Percentiles rank a stretch among this genome's conserved stretches.
Evolutionary conservation across 2,113 vertebrate genomes (phyloP).

Genomic region (Lontra canadensis): DNA sequence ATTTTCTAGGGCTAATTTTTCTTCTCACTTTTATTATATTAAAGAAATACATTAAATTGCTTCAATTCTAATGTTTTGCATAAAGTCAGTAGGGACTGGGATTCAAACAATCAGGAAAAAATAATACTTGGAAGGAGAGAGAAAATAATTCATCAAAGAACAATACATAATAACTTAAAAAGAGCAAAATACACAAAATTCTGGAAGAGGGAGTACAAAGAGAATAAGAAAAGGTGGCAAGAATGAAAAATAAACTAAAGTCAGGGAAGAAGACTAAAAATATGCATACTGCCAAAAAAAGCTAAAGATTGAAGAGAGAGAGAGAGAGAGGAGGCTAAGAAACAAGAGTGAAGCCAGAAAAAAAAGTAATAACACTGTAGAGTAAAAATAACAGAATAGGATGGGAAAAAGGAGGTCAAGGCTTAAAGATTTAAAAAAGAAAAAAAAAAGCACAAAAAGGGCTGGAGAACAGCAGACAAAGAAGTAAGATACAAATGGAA

Average conservation of each 20-base stretch:
- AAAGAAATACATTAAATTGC: slow-evolving; percentile 33
- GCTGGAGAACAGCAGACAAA: not conserved
- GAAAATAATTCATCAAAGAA: not conserved
- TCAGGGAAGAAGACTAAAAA: not conserved
- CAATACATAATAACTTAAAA: not conserved
- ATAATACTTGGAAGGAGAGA: not conserved
- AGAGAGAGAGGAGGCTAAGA: not conserved
- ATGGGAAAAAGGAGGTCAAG: not conserved
- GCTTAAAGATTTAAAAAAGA: not conserved
- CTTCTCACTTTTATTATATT: not conserved
- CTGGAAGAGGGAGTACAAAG: not conserved
- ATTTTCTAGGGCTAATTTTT: slow-evolving; percentile 19
- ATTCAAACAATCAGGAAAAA: slow-evolving; percentile 18
- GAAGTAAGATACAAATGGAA: not conserved
- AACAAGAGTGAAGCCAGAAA: not conserved
- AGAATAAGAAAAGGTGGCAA: not conserved
- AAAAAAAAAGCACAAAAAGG: not conserved
- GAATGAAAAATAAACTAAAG: not conserved
- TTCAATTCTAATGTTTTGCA: slow-evolving; percentile 8
- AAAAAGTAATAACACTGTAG: not conserved
- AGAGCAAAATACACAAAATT: not conserved
- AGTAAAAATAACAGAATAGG: not conserved
- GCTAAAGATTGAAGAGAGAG: not conserved
- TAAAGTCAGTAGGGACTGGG: not conserved
- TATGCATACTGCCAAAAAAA: not conserved